phyloP scores from a whole-genome alignment of 2,797 vertebrate genomes.

The Hippocampus kuda region DNA sequence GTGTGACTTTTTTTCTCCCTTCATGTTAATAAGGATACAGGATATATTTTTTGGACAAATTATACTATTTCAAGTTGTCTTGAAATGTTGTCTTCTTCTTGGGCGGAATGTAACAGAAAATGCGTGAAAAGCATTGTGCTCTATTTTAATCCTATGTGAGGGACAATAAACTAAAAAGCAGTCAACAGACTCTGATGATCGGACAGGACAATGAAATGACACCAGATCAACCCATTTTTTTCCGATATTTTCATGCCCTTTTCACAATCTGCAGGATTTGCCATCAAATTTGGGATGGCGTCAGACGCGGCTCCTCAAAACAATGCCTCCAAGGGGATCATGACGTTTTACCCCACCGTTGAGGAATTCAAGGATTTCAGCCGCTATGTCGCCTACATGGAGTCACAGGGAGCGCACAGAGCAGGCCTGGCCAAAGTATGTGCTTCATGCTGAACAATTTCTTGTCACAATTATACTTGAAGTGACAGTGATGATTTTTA shows the following conservation, averaged over 20 bases:
- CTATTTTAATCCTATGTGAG: too few species aligned
- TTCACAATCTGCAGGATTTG: conserved; percentile 27
- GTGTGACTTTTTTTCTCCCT: too few species aligned
- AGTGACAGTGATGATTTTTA: background rate
- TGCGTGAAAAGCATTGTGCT: too few species aligned
- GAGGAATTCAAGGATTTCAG: conserved; percentile 88
- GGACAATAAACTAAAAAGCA: too few species aligned
- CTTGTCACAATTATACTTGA: background rate
- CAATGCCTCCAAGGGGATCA: conserved; percentile 74
- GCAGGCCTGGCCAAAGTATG: conserved; percentile 88
- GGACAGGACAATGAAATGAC: too few species aligned
- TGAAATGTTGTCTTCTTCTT: too few species aligned
- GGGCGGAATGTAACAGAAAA: too few species aligned
- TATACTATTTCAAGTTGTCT: too few species aligned
- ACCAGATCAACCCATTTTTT: too few species aligned
- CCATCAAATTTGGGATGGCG: conserved; percentile 64
- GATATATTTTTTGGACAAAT: too few species aligned
- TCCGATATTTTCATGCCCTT: background rate
- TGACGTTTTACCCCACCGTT: conserved; percentile 85
- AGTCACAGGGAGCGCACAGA: conserved; percentile 88
- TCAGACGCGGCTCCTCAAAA: conserved; percentile 72
- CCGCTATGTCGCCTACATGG: conserved; percentile 87
- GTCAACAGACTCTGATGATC: too few species aligned
- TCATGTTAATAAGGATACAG: too few species aligned
- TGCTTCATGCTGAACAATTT: background rate